phyloP scores from a whole-genome alignment of 2,113 vertebrate genomes.

The Hippoglossus stenolepis region DNA sequence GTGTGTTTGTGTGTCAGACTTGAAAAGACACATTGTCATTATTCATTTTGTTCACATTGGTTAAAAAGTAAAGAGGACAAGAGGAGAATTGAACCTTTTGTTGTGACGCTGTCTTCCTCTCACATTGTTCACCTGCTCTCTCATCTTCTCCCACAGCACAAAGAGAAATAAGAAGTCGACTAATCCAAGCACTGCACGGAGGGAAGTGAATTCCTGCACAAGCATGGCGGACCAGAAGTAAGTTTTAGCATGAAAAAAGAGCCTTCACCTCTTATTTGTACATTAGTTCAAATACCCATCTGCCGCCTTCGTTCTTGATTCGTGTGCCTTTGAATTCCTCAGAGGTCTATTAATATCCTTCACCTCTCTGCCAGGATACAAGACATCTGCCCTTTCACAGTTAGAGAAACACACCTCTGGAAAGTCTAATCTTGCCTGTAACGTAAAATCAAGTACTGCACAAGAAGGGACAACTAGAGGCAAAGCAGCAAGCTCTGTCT shows the following conservation, averaged over 20 bases:
- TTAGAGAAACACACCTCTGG: conserved; percentile 19
- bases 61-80: background rate
- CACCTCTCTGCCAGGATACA: conserved; percentile 42
- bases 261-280: conserved; percentile 8
- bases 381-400: conserved; percentile 52
- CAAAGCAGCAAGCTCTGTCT: conserved; percentile 37
- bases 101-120: background rate
- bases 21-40: background rate
- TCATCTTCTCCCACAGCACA: conserved; percentile 74
- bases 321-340: conserved; percentile 44
- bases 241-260: conserved; percentile 42
- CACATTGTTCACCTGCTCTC: conserved; percentile 40
- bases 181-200: conserved; percentile 56
- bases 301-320: conserved; percentile 38
- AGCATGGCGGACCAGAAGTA: conserved; percentile 79
- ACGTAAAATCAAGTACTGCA: background rate
- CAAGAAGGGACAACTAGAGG: conserved; percentile 8
- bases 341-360: conserved; percentile 60
- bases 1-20: background rate
- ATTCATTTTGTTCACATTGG: conserved; percentile 10
- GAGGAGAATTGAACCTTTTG: background rate
- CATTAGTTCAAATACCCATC: conserved; percentile 23
- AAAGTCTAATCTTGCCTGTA: conserved; percentile 16
- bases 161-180: conserved; percentile 68
- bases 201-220: conserved; percentile 58